A percentile compares a stretch with the other conserved stretches of the same genome.
Evolutionary conservation across 2,888 invertebrate genomes (phyloP).

Genomic region (Conchocele bisecta): DNA sequence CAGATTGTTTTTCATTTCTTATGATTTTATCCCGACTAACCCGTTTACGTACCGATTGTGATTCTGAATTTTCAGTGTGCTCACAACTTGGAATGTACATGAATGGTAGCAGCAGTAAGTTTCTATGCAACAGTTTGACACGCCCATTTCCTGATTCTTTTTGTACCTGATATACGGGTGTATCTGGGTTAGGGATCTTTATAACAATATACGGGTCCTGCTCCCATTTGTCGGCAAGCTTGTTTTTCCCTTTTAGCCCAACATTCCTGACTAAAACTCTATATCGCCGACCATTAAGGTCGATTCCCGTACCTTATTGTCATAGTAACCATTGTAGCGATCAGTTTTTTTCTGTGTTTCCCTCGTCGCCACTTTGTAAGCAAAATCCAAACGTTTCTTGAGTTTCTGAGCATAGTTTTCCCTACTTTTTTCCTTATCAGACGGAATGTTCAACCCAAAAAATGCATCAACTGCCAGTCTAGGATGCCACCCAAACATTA

Average conservation of each 20-base stretch:
- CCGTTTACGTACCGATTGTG: background rate
- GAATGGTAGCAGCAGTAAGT: background rate
- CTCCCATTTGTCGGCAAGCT: slow-evolving; percentile 20
- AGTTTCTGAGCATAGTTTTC: slow-evolving; percentile 16
- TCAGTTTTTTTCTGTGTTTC: background rate
- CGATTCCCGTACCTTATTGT: background rate
- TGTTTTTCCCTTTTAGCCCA: background rate
- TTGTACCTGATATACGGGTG: slow-evolving; percentile 15
- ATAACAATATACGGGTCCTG: background rate
- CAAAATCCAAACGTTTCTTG: slow-evolving; percentile 6
- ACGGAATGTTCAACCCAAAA: slow-evolving; percentile 3
- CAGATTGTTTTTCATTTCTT: background rate
- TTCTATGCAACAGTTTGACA: slow-evolving; percentile 1
- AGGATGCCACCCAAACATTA: slow-evolving; percentile 36
- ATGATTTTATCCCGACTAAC: background rate
- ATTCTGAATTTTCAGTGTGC: background rate
- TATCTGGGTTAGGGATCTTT: slow-evolving; percentile 1
- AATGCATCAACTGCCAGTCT: slow-evolving; percentile 38
- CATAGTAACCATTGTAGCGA: slow-evolving; percentile 10
- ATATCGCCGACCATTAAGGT: slow-evolving; percentile 11
- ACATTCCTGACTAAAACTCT: slow-evolving; percentile 18
- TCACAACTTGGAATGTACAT: too few species aligned
- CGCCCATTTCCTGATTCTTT: background rate
- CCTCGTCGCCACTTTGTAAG: slow-evolving; percentile 12
- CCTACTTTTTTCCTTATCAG: background rate